Conservation (phyloP, 2,797 vertebrate genomes). For the Oceanodroma leucorhoa region DNA sequence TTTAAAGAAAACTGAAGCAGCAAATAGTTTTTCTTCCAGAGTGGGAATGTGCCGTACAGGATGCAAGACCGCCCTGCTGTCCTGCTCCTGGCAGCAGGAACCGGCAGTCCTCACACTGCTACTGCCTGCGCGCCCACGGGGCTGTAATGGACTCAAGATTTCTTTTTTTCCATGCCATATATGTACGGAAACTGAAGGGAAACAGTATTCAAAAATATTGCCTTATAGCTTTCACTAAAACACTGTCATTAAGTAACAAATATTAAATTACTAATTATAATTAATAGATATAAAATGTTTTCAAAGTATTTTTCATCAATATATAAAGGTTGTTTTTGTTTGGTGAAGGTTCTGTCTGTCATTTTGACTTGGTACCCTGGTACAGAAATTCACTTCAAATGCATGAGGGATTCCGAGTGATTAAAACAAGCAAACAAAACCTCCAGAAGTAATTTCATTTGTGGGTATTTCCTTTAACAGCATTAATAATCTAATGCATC, state of each 20-base stretch:
- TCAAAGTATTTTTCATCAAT: background rate
- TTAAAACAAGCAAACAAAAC: constrained; percentile 38
- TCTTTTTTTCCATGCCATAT: background rate
- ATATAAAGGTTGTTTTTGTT: background rate
- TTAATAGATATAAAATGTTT: background rate
- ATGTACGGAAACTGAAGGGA: background rate
- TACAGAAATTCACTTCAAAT: background rate
- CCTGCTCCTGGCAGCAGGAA: background rate
- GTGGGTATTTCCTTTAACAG: constrained; percentile 53
- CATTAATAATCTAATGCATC: constrained; percentile 55
- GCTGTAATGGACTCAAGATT: background rate
- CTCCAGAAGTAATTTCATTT: constrained; percentile 56
- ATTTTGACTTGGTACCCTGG: background rate
- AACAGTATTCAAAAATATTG: background rate
- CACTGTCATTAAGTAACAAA: background rate
- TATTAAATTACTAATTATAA: background rate
- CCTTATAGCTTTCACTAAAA: background rate
- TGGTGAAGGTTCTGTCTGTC: background rate
- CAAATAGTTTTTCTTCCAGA: rapidly evolving
- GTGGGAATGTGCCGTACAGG: rapidly evolving
- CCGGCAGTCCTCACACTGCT: background rate
- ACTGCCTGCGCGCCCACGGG: rapidly evolving
- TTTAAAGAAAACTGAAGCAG: background rate
- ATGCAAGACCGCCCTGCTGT: background rate
- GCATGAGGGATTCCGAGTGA: background rate